A percentile compares a stretch with the other conserved stretches of the same genome.
These are phyloP conservation scores for Drosophila ananassae DNA, from an alignment of 1,140 invertebrate genomes.

Conservation along the genomic window DNA sequence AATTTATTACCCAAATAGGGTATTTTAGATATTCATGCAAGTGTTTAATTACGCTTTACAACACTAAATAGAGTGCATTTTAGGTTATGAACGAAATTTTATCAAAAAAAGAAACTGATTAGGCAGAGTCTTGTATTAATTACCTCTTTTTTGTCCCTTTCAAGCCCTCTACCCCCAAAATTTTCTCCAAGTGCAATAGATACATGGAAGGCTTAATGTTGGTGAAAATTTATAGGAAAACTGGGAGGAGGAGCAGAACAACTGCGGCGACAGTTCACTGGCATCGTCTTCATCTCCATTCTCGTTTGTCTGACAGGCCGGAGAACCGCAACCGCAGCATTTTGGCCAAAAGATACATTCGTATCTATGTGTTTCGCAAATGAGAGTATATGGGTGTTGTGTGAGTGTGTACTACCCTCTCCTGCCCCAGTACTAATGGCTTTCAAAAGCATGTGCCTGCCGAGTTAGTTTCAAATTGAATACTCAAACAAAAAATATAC, in stretches of 20 bases:
- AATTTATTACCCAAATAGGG: not conserved
- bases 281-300: slow-evolving; percentile 24
- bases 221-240: not conserved
- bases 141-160: too few relatives aligned
- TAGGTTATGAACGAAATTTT: too few relatives aligned
- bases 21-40: too few relatives aligned
- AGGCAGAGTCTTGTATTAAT: too few relatives aligned
- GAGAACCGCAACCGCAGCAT: slow-evolving; percentile 56
- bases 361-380: slow-evolving; percentile 1
- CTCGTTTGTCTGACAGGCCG: slow-evolving; percentile 32
- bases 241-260: not conserved
- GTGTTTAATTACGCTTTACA: too few relatives aligned
- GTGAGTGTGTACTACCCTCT: not conserved
- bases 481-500: not conserved
- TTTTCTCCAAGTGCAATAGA: too few relatives aligned
- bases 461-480: slow-evolving; percentile 46
- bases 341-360: slow-evolving; percentile 34
- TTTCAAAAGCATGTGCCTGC: slow-evolving; percentile 41
- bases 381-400: not conserved
- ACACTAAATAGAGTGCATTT: too few relatives aligned
- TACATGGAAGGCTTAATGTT: too few relatives aligned
- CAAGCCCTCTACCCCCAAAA: too few relatives aligned
- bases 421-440: slow-evolving; percentile 39
- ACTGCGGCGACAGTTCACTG: slow-evolving; percentile 25
- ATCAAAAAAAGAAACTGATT: too few relatives aligned